Evolutionary conservation across 2,797 vertebrate species (phyloP).

Genomic region (Oreochromis grahami): DNA sequence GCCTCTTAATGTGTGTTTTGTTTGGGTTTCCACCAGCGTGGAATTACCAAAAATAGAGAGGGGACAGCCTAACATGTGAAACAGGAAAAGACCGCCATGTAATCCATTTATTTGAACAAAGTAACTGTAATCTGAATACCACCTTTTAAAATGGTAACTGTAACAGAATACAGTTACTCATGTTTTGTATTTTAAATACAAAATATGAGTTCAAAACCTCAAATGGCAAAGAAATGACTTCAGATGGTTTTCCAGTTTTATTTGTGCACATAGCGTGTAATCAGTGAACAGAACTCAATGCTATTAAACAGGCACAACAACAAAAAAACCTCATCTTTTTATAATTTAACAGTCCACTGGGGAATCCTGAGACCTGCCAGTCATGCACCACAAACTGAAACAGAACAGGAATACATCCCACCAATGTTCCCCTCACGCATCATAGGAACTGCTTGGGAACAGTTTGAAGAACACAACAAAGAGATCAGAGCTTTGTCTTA

Average conservation of each 20-base stretch:
- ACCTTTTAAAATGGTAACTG: not conserved
- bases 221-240: not conserved
- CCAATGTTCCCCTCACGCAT: not conserved
- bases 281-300: not conserved
- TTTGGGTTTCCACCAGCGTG: too few relatives aligned
- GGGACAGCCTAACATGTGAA: rapidly evolving
- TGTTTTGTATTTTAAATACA: not conserved
- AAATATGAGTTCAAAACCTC: not conserved
- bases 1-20: rapidly evolving
- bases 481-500: rapidly evolving
- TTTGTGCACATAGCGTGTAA: not conserved
- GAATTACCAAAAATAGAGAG: too few relatives aligned
- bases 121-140: not conserved
- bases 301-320: not conserved
- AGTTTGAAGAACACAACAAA: not conserved
- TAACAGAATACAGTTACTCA: not conserved
- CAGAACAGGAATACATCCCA: not conserved
- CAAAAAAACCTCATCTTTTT: rapidly evolving
- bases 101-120: not conserved
- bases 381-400: not conserved
- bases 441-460: not conserved
- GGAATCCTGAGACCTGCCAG: not conserved
- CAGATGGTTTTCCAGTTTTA: not conserved
- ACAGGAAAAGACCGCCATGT: not conserved
- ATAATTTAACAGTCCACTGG: not conserved